Conservation (phyloP, 2,113 vertebrate species). For the Bambusicola thoracicus region DNA sequence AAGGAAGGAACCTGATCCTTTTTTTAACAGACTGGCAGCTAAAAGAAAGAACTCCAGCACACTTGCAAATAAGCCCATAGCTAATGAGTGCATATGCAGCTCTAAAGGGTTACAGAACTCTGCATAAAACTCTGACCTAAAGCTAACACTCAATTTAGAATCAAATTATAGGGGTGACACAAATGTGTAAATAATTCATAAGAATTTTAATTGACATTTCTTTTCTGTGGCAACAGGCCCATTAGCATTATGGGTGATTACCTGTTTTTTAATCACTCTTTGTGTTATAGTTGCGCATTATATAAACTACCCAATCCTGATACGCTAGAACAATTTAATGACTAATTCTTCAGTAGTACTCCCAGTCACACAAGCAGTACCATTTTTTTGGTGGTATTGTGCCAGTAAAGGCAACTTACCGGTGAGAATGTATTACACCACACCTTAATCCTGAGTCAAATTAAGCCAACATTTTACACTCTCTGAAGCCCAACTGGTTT, state of each 20-base stretch:
- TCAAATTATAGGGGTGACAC: neutral
- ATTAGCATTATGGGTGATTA: conserved; percentile 61
- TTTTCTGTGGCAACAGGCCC: conserved; percentile 39
- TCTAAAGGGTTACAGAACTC: conserved; percentile 10
- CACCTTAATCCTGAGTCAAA: neutral
- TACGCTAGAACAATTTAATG: neutral
- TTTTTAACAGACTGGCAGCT: conserved; percentile 24
- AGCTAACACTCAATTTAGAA: conserved; percentile 15
- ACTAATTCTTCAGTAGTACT: neutral
- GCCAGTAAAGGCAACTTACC: neutral
- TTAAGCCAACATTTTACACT: neutral
- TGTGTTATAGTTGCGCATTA: conserved; percentile 39
- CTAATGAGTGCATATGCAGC: conserved; percentile 1
- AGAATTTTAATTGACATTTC: conserved; percentile 63
- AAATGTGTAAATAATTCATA: conserved; percentile 64
- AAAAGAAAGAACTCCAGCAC: neutral
- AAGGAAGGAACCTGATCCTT: neutral
- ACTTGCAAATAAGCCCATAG: conserved; percentile 4
- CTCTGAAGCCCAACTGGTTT: neutral
- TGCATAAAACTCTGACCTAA: conserved; percentile 28
- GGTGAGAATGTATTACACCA: neutral
- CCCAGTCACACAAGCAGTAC: neutral
- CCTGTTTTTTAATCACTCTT: conserved; percentile 59
- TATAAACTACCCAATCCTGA: neutral
- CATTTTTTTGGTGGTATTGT: neutral